Evolutionary conservation across 2,797 vertebrate species (phyloP).

Genomic region (Onychomys torridus): DNA sequence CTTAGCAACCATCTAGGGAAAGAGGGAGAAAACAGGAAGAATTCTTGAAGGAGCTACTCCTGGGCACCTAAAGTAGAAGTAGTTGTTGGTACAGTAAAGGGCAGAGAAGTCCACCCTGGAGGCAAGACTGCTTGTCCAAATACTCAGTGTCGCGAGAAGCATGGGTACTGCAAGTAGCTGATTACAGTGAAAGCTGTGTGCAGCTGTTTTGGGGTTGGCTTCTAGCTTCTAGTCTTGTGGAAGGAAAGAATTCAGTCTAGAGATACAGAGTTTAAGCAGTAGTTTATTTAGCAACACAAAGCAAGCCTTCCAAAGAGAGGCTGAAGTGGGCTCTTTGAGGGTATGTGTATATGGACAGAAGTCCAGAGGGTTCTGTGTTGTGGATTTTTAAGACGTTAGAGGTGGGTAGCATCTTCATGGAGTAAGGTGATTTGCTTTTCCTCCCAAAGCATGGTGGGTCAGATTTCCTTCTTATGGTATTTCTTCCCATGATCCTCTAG

Average conservation of each 20-base stretch:
- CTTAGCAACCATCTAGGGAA: neutral
- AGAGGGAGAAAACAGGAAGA: neutral
- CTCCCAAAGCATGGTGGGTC: neutral
- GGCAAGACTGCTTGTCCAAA: neutral
- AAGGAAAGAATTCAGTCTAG: neutral
- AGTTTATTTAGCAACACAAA: neutral
- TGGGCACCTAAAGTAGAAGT: neutral
- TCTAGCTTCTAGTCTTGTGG: neutral
- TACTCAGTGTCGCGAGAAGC: neutral
- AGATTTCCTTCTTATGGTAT: neutral
- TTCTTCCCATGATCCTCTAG: neutral
- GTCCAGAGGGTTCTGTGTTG: neutral
- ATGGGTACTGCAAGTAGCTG: neutral
- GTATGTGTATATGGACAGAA: neutral
- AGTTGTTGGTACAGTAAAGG: neutral
- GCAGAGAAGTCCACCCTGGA: neutral
- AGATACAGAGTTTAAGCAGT: neutral
- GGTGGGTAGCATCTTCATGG: neutral
- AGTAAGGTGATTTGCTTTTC: neutral
- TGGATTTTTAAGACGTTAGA: neutral
- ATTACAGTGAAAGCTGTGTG: neutral
- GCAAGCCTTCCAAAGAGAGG: neutral
- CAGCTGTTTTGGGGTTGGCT: neutral
- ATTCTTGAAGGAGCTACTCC: constrained; percentile 4
- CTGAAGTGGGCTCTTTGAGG: no score